Base-by-base conservation (phyloP, 1,140 invertebrate genomes). In the Drosophila pachea region DNA sequence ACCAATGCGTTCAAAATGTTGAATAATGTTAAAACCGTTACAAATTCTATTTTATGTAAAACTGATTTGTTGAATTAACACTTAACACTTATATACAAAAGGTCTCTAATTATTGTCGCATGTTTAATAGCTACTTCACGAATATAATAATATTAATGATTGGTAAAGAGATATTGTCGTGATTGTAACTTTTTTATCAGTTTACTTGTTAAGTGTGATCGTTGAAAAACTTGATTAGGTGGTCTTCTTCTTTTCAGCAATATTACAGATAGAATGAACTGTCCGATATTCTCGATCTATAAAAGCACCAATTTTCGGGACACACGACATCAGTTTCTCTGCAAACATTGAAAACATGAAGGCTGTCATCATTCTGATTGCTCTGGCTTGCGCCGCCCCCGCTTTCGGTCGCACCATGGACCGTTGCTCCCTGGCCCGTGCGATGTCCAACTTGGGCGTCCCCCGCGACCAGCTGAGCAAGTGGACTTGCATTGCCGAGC, bases 361-460 rank as follows among this genome's bases (percentile, higher is more conserved):
- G 63, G 16, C 49, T 14, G 38, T 75, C 6, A 61, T 84, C 7
- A 47, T 69, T 22, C 11, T 73, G 7, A 29, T 76, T 55, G 76
- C 70, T 35, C 50, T 84, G 56, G 71, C 60, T 63, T 65, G 73
- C n/a, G 53, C 63, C 2, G 40, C 71, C 1, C 58, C 50, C 4
- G 55, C 63, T 4, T 47, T 73, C 5, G 79, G 70, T 22, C 74
- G 66, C 35, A 88, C 63, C 33, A 77, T 89, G 63, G 74, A 71
- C 12, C 74, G 81, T n/a, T 90, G 89, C 64, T 72, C 76, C 11
- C 33, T 90, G 68, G 88, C 82, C 4, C 53, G 42, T 5, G 88
- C 88, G 63, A 72, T 89, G 82, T 61, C 50, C 53, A 14, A 29
- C 1, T 29, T 73, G 53, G 76, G 76, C 5, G 56, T 81, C 6